A percentile compares a stretch with the other conserved stretches of the same genome.
phyloP scores from a whole-genome alignment of 1,140 invertebrate genomes.

The Periplaneta americana region DNA sequence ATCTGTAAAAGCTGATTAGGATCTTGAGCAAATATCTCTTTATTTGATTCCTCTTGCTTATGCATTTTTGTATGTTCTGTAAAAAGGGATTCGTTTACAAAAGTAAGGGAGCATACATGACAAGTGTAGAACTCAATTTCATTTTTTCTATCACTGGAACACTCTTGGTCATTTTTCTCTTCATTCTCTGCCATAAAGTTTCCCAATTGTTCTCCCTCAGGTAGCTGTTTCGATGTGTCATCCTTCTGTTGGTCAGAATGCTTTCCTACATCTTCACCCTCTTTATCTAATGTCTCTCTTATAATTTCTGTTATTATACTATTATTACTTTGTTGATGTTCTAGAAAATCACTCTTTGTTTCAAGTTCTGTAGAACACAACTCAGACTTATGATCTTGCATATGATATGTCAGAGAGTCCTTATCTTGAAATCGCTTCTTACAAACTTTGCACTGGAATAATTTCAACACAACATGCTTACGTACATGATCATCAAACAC shows the following conservation, averaged over 20 bases:
- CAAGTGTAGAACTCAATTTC: constrained; percentile 6
- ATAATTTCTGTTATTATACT: neutral
- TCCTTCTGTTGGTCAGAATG: neutral
- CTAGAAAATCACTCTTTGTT: neutral
- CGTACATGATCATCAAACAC: constrained; percentile 5
- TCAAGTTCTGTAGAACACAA: neutral
- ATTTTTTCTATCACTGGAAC: neutral
- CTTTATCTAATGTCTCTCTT: neutral
- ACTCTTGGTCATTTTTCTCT: neutral
- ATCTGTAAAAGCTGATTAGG: neutral
- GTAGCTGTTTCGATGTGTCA: neutral
- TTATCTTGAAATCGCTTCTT: neutral
- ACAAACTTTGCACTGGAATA: constrained; percentile 12
- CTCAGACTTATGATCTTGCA: neutral
- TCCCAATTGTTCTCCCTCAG: neutral
- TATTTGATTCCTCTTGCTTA: neutral
- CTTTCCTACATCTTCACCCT: neutral
- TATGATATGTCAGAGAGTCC: neutral
- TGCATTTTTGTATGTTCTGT: constrained; percentile 12
- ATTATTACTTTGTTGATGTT: neutral
- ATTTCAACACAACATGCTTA: constrained; percentile 6
- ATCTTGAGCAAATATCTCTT: neutral
- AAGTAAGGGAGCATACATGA: constrained; percentile 10
- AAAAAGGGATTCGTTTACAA: constrained; percentile 4
- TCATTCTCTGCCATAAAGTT: neutral